These are phyloP conservation scores for Mirounga angustirostris DNA, from an alignment of 2,113 vertebrate genomes.

Conservation along the genomic window DNA sequence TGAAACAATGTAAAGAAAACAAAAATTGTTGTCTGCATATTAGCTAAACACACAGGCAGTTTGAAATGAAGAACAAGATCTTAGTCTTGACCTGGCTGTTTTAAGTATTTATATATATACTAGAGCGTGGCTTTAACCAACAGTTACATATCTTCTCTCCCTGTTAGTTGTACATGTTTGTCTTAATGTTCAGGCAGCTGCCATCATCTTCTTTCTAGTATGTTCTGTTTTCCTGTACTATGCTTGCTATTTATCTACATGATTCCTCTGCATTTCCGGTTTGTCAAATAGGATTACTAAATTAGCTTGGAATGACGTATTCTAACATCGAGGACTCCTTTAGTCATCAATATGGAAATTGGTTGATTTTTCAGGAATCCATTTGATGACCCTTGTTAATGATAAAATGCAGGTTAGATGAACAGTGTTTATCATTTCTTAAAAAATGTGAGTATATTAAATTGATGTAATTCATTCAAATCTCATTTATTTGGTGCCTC, in stretches of 20 bases:
- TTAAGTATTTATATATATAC: background rate
- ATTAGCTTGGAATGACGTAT: background rate
- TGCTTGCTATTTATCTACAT: background rate
- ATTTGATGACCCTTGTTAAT: background rate
- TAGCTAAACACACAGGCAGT: background rate
- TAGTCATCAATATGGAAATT: background rate
- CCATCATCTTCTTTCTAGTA: background rate
- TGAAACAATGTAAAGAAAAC: background rate
- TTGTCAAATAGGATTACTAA: background rate
- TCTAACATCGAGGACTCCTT: background rate
- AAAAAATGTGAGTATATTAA: background rate
- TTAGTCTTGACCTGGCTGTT: background rate
- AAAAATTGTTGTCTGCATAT: background rate
- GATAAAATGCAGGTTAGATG: background rate
- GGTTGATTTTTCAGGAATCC: background rate
- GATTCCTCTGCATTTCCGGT: background rate
- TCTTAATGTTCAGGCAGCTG: background rate
- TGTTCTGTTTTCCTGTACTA: background rate
- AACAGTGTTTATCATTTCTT: background rate
- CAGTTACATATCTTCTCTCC: background rate
- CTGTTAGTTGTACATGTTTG: background rate
- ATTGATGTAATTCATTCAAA: background rate
- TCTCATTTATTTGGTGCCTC: background rate
- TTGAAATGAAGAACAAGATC: background rate
- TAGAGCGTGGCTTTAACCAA: background rate